phyloP scores from a whole-genome alignment of 2,888 invertebrate genomes.

The Noctua janthe region DNA sequence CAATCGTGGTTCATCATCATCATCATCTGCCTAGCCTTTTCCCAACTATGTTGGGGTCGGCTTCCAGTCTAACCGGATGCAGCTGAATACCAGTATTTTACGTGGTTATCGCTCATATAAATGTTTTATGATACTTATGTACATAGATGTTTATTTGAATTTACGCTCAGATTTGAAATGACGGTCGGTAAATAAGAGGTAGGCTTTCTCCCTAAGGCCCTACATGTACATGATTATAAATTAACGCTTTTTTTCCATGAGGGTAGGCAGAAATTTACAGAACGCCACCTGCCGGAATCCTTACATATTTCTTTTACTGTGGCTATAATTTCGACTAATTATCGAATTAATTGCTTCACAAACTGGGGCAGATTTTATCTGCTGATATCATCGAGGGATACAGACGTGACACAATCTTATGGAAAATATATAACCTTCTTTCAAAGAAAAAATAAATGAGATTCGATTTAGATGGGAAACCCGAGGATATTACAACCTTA shows the following conservation, averaged over 20 bases:
- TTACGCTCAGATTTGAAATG: not conserved
- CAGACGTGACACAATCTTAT: constrained; percentile 6
- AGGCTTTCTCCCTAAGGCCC: no score
- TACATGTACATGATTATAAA: no score
- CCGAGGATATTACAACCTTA: constrained; percentile 48
- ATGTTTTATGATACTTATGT: no score
- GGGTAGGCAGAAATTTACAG: no score
- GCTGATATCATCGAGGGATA: not conserved
- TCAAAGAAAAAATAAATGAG: constrained; percentile 20
- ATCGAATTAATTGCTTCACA: not conserved
- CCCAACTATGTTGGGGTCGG: no score
- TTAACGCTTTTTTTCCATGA: no score
- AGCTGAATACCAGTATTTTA: no score
- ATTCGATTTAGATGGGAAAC: constrained; percentile 27
- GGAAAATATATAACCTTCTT: not conserved
- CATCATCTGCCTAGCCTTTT: no score
- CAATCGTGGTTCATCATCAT: no score
- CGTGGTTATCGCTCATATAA: no score
- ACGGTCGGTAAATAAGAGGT: not conserved
- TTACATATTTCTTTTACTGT: not conserved
- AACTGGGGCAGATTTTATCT: not conserved
- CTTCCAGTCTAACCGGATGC: no score
- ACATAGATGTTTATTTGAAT: no score
- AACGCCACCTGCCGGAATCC: not conserved
- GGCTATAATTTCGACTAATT: not conserved